Evolutionary conservation across 2,113 vertebrate species (phyloP), one percentile per base, ranked within the genome.

Genomic region (Bubo blakistoni): DNA sequence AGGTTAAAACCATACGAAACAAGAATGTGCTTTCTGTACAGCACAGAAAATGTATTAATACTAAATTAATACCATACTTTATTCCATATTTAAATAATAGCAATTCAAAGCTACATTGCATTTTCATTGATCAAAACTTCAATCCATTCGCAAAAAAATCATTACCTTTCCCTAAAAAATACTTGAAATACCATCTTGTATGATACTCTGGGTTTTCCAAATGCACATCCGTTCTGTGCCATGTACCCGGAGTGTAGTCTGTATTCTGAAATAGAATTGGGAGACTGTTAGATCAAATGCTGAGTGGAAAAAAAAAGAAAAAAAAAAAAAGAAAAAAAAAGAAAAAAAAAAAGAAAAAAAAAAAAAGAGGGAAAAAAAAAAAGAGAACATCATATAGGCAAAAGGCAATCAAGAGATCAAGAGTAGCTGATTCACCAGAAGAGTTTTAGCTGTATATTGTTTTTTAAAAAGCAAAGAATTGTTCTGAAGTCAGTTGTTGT

Each of bases 111-210:
- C 29, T 57, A 61, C 10, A 12, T 67, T 82, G 34, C 38, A 62
- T 89, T 90, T 93, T 38, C 42, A 59, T 27, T 46, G 38, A 69
- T 36, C 10, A 67, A 47, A 81, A 54, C 26, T 34, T 69, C 32
- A 94, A 86, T 16, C 27, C 44, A 44, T 32, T 77, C 4, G 3
- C 58, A 87, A 84, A 85, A 86, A 46, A 18, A 16, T 46, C 92
- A 95, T 98, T 98, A 99, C 99, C 99, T 99, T 99, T 99, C 97
- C 99, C 99, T 97, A 99, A 98, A 96, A 99, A 99, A 97, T 99
- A 99, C 96, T 99, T 99, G 97, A 99, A 99, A 97, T 99, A 99
- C 99, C 99, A 99, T 98, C 99, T 98, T 92, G 99, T 99, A 96
- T 99, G 99, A 98, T 99, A 99, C 78, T 99, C 99, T 22, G 99